Conservation (phyloP, 2,113 vertebrate species). For the Gracilinanus agilis region DNA sequence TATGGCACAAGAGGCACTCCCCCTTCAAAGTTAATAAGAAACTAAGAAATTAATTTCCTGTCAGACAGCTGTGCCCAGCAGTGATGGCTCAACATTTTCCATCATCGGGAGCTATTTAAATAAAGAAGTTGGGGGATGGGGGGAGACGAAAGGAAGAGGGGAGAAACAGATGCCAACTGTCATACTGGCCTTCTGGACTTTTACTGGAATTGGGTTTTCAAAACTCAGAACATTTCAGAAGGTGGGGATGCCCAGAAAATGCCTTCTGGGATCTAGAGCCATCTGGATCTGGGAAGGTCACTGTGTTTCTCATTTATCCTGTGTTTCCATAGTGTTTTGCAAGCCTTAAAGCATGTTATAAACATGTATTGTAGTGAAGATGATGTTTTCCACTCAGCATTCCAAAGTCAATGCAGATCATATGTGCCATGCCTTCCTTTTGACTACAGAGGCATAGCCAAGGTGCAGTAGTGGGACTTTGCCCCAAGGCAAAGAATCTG, state of each 20-base stretch:
- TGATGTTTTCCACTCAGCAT: background rate
- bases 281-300: background rate
- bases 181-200: conserved; percentile 45
- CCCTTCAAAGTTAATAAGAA: conserved; percentile 64
- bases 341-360: background rate
- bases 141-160: background rate
- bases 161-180: background rate
- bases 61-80: conserved; percentile 56
- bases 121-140: background rate
- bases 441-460: background rate
- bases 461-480: background rate
- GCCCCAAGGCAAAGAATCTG: background rate
- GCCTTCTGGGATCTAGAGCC: background rate
- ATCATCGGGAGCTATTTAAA: background rate
- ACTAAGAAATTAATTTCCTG: conserved; percentile 69
- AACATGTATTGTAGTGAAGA: background rate
- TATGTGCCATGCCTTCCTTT: rapidly evolving
- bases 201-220: background rate
- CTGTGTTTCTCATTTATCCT: background rate
- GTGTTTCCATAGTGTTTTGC: background rate
- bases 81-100: conserved; percentile 49
- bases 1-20: background rate
- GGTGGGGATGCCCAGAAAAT: conserved; percentile 13
- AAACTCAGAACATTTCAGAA: background rate
- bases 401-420: background rate